Percentiles rank a stretch among this genome's conserved stretches.
These are phyloP conservation scores for Solen grandis DNA, from an alignment of 1,140 invertebrate species.

Conservation along the genomic window DNA sequence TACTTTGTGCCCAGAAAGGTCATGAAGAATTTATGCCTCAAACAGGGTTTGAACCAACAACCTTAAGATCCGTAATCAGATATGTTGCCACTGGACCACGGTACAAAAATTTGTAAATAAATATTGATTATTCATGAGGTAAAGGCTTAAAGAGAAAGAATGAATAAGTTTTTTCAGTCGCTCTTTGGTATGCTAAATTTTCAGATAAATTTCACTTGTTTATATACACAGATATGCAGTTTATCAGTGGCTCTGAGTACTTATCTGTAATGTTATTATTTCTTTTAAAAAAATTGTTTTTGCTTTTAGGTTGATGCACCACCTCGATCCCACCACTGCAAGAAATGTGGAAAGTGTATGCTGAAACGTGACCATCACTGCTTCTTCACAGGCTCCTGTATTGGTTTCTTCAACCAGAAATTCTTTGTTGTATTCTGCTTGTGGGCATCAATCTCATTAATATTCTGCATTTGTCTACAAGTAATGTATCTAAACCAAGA, in stretches of 20 bases:
- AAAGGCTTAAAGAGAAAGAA: background rate
- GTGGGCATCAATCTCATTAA: constrained; percentile 54
- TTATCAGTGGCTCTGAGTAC: background rate
- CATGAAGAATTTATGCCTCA: too few relatives aligned
- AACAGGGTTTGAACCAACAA: too few relatives aligned
- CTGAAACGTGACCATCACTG: constrained; percentile 78
- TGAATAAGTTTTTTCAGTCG: background rate
- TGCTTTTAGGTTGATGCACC: constrained; percentile 65
- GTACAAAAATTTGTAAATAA: too few relatives aligned
- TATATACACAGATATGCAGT: background rate
- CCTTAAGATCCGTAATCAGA: too few relatives aligned
- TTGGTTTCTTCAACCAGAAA: constrained; percentile 72
- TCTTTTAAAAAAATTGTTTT: too few relatives aligned
- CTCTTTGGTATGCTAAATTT: background rate
- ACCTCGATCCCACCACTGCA: constrained; percentile 74
- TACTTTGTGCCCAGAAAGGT: too few relatives aligned
- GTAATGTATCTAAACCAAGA: constrained; percentile 62
- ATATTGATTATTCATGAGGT: too few relatives aligned
- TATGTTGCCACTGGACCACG: too few relatives aligned
- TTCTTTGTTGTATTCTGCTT: constrained; percentile 69
- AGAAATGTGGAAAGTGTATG: constrained; percentile 73
- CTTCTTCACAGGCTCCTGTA: constrained; percentile 74
- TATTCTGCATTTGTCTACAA: constrained; percentile 59
- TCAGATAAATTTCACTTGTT: background rate
- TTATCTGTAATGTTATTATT: too few relatives aligned